A percentile compares a stretch with the other conserved stretches of the same genome.
These are phyloP conservation scores for Lacanobia oleracea DNA, from an alignment of 2,888 invertebrate genomes.

Conservation along the genomic window DNA sequence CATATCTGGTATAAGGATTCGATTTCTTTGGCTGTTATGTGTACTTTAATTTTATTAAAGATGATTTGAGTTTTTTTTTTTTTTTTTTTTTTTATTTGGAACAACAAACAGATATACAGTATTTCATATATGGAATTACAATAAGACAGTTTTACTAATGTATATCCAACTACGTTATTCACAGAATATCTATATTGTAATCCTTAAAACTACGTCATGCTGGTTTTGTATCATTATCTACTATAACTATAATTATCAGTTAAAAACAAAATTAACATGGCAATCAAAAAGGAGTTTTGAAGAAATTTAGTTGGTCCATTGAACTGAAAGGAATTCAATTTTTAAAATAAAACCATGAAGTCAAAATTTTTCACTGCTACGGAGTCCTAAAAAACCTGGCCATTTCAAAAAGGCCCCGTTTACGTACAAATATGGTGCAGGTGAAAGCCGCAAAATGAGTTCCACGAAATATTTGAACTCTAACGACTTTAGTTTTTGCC, in stretches of 20 bases:
- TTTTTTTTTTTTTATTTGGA: too few species aligned
- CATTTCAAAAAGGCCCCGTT: conserved; percentile 37
- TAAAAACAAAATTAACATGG: too few species aligned
- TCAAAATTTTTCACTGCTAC: neutral
- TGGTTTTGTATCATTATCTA: too few species aligned
- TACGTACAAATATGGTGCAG: conserved; percentile 44
- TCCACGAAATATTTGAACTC: conserved; percentile 76
- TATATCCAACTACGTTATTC: too few species aligned
- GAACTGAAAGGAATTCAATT: neutral
- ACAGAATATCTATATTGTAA: too few species aligned
- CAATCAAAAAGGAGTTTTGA: too few species aligned
- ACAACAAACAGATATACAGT: too few species aligned
- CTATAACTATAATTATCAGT: too few species aligned
- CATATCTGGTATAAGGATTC: conserved; percentile 9
- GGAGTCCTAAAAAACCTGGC: conserved; percentile 45
- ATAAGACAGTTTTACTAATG: too few species aligned
- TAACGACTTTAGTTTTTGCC: conserved; percentile 77
- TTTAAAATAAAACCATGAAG: neutral
- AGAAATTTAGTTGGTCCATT: neutral
- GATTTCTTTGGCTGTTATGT: neutral
- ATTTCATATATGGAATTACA: too few species aligned
- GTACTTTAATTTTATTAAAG: neutral
- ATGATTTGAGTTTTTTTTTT: too few species aligned
- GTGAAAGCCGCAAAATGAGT: conserved; percentile 82
- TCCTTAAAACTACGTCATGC: too few species aligned